Percentiles rank a stretch among this genome's conserved stretches.
Evolutionary conservation across 2,113 vertebrate genomes (phyloP).

Genomic region (Hemichromis elongatus): DNA sequence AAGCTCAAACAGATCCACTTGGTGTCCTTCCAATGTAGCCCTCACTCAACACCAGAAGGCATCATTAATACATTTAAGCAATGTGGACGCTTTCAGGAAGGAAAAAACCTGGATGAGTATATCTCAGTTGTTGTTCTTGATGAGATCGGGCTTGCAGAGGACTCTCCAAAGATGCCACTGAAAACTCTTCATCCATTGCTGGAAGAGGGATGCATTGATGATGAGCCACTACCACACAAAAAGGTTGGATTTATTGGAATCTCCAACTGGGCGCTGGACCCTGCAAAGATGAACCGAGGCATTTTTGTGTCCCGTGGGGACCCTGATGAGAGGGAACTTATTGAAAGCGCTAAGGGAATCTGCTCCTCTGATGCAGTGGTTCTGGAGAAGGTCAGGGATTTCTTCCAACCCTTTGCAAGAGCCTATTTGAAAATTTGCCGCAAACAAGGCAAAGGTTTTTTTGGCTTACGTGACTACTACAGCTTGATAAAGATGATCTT

Average conservation of each 20-base stretch:
- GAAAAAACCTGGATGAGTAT: conserved; percentile 87
- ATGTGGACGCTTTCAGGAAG: conserved; percentile 94
- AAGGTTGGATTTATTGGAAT: conserved; percentile 96
- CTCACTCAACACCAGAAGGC: conserved; percentile 93
- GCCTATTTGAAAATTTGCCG: conserved; percentile 80
- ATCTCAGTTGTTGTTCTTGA: conserved; percentile 94
- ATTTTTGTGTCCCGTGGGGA: conserved; percentile 93
- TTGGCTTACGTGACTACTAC: conserved; percentile 94
- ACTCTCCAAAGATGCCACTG: conserved; percentile 94
- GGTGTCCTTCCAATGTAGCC: conserved; percentile 97
- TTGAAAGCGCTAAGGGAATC: conserved; percentile 87
- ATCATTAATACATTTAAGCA: conserved; percentile 95
- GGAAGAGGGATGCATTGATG: conserved; percentile 95
- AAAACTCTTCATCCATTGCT: conserved; percentile 93
- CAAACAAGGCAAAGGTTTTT: conserved; percentile 85
- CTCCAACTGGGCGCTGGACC: conserved; percentile 97
- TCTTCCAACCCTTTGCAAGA: conserved; percentile 81
- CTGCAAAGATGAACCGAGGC: conserved; percentile 97
- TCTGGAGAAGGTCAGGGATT: conserved; percentile 75
- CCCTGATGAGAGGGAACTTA: conserved; percentile 80
- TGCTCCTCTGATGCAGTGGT: conserved; percentile 81
- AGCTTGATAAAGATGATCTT: conserved; percentile 97
- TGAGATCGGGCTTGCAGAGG: conserved; percentile 95
- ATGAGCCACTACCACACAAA: conserved; percentile 85
- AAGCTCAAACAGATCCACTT: conserved; percentile 89